These are phyloP conservation scores for Pterostichus niger DNA, from an alignment of 2,888 invertebrate genomes.

Conservation along the genomic window DNA sequence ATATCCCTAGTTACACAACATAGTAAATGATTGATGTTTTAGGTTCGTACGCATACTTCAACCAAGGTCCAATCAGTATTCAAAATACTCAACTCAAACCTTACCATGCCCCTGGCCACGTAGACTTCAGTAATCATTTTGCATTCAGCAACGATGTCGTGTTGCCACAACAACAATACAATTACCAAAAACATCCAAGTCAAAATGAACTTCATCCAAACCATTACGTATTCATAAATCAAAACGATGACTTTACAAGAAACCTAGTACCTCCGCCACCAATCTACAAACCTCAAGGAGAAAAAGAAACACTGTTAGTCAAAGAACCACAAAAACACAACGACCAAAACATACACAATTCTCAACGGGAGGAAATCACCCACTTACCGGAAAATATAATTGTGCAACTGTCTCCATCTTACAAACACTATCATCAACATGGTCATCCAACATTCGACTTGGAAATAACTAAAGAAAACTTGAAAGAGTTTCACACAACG, in stretches of 20 bases:
- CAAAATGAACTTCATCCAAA: conserved; percentile 71
- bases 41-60: conserved; percentile 72
- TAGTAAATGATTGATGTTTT: not conserved
- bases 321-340: not conserved
- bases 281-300: conserved; percentile 72
- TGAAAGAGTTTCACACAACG: conserved; percentile 74
- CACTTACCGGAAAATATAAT: conserved; percentile 62
- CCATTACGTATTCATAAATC: conserved; percentile 71
- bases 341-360: too few species aligned
- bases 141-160: conserved; percentile 66
- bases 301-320: conserved; percentile 67
- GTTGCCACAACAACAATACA: conserved; percentile 72
- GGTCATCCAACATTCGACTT: conserved; percentile 72
- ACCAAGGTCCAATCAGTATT: conserved; percentile 68
- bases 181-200: conserved; percentile 71
- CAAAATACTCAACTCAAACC: conserved; percentile 67
- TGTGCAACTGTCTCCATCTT: not conserved
- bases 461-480: conserved; percentile 76
- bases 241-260: conserved; percentile 76
- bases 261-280: conserved; percentile 78
- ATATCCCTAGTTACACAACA: not conserved
- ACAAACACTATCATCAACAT: conserved; percentile 67
- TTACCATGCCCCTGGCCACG: conserved; percentile 70
- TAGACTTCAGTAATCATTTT: conserved; percentile 73
- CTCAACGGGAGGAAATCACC: too few species aligned